Evolutionary conservation across 1,140 invertebrate genomes (phyloP).

Genomic region (Ptiloglossa arizonensis): DNA sequence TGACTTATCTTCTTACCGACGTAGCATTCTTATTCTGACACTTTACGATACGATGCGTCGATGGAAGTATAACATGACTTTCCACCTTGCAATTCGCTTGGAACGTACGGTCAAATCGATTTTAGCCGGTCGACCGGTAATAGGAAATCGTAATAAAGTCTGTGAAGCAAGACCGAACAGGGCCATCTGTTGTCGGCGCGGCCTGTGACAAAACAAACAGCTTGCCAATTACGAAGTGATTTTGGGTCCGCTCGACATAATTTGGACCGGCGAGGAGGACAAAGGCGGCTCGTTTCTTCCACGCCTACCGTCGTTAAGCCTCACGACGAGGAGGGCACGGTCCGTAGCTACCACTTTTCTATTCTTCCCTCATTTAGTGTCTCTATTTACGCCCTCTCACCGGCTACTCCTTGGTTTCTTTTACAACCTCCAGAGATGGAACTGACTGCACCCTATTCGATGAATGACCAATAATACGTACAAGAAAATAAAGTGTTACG

Average conservation of each 20-base stretch:
- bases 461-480: not conserved
- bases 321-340: slow-evolving; percentile 35
- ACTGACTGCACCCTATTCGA: not conserved
- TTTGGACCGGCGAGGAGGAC: slow-evolving; percentile 70
- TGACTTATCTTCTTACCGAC: too few species aligned
- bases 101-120: slow-evolving; percentile 52
- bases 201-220: slow-evolving; percentile 77
- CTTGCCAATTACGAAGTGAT: slow-evolving; percentile 75
- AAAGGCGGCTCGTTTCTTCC: slow-evolving; percentile 69
- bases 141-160: slow-evolving; percentile 58
- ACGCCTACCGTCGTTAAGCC: slow-evolving; percentile 71
- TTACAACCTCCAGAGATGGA: not conserved
- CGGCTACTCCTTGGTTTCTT: slow-evolving; percentile 17
- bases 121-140: slow-evolving; percentile 48
- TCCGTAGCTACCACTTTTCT: slow-evolving; percentile 49
- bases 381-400: slow-evolving; percentile 67
- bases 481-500: too few species aligned
- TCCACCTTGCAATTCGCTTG: not conserved
- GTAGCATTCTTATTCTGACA: not conserved
- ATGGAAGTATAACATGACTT: not conserved
- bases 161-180: slow-evolving; percentile 33
- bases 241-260: slow-evolving; percentile 72
- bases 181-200: slow-evolving; percentile 65
- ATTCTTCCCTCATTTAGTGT: slow-evolving; percentile 65
- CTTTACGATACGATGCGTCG: too few species aligned